phyloP scores from a whole-genome alignment of 2,888 invertebrate genomes.

The Eumacrocentrus americanus region DNA sequence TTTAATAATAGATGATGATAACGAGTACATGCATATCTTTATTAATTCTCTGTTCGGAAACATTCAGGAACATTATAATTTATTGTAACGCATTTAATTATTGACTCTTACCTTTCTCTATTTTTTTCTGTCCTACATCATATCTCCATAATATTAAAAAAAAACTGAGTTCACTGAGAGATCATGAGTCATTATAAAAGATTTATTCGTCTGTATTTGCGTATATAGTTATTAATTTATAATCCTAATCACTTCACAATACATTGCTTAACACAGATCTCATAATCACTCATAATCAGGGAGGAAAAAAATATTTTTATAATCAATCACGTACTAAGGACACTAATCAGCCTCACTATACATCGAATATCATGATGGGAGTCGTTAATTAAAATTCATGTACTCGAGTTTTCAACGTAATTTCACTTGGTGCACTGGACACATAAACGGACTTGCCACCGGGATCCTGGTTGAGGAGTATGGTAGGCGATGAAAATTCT shows the following conservation, averaged over 20 bases:
- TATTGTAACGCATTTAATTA: conserved; percentile 30
- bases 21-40: conserved; percentile 26
- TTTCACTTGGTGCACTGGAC: too few species aligned
- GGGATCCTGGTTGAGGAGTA: too few species aligned
- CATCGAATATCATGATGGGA: too few species aligned
- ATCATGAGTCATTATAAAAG: conserved; percentile 33
- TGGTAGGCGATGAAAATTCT: too few species aligned
- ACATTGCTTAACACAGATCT: background rate
- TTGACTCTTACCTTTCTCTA: background rate
- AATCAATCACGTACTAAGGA: conserved; percentile 39
- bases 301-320: conserved; percentile 28
- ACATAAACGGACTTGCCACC: too few species aligned
- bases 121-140: background rate
- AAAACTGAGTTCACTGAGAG: background rate
- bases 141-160: background rate
- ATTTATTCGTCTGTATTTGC: conserved; percentile 34
- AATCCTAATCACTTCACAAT: conserved; percentile 8
- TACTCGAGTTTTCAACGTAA: too few species aligned
- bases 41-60: conserved; percentile 33
- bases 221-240: conserved; percentile 10
- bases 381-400: too few species aligned
- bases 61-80: conserved; percentile 25
- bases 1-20: conserved; percentile 4
- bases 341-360: conserved; percentile 41
- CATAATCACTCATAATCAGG: conserved; percentile 32